Conservation (phyloP, 1,140 invertebrate species). For the Charaxes varanes region DNA sequence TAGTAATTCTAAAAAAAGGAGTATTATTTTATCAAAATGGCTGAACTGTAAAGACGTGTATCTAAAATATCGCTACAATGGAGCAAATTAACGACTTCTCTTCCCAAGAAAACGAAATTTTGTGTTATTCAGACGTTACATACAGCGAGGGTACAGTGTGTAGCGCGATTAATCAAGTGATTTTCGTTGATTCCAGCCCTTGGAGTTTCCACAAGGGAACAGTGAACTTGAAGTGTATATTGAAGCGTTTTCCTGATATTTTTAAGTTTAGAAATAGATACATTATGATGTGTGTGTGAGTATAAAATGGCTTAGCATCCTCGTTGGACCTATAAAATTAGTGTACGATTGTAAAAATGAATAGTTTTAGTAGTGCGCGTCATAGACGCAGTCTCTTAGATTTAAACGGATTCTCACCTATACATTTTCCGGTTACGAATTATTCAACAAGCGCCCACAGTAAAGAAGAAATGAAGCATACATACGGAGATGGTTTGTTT, state of each 20-base stretch:
- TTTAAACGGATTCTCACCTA: slow-evolving; percentile 21
- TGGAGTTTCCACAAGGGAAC: slow-evolving; percentile 21
- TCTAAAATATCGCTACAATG: slow-evolving; percentile 55
- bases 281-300: slow-evolving; percentile 37
- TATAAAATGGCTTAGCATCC: slow-evolving; percentile 50
- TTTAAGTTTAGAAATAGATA: slow-evolving; percentile 27
- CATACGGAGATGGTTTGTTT: slow-evolving; percentile 33
- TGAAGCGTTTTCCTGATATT: slow-evolving; percentile 40
- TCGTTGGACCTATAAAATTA: slow-evolving; percentile 31
- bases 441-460: slow-evolving; percentile 36
- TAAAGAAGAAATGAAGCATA: slow-evolving; percentile 36
- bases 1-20: slow-evolving; percentile 1
- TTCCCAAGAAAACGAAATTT: slow-evolving; percentile 42
- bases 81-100: slow-evolving; percentile 42
- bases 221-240: slow-evolving; percentile 36
- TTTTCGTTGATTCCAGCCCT: slow-evolving; percentile 32
- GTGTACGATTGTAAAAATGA: slow-evolving; percentile 40
- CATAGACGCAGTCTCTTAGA: slow-evolving; percentile 38
- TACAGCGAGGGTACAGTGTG: slow-evolving; percentile 39
- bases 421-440: slow-evolving; percentile 37
- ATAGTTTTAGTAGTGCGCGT: slow-evolving; percentile 38
- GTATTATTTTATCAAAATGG: slow-evolving; percentile 51
- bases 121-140: slow-evolving; percentile 31
- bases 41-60: slow-evolving; percentile 66
- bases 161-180: slow-evolving; percentile 28